A percentile compares a stretch with the other conserved stretches of the same genome.
Evolutionary conservation across 2,888 invertebrate genomes (phyloP).

Genomic region (Oscheius onirici): DNA sequence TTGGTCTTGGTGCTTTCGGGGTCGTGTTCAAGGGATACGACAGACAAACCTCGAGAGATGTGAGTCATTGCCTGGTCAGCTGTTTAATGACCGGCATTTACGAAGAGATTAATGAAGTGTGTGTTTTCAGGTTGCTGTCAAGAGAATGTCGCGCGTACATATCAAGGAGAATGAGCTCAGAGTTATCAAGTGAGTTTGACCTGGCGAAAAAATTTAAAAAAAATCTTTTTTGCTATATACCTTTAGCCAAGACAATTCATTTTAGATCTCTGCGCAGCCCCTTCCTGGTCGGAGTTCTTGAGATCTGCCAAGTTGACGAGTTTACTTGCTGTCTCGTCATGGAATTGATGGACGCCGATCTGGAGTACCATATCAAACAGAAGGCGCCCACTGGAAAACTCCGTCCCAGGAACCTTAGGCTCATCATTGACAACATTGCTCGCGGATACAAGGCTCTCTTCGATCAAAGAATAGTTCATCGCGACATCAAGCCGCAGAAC

Average conservation of each 20-base stretch:
- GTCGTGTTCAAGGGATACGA: conserved; percentile 61
- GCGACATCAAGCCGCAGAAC: conserved; percentile 71
- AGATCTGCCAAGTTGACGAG: conserved; percentile 61
- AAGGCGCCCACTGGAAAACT: conserved; percentile 55
- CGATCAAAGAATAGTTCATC: conserved; percentile 66
- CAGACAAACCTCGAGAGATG: conserved; percentile 19
- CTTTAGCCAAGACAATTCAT: not conserved
- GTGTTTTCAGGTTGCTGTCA: conserved; percentile 64
- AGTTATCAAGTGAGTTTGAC: conserved; percentile 55
- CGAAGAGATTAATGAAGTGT: not conserved
- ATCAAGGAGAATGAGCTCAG: conserved; percentile 66
- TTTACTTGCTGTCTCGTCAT: conserved; percentile 63
- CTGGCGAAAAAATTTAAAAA: no score
- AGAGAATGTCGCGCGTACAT: conserved; percentile 58
- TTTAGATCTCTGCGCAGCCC: conserved; percentile 51
- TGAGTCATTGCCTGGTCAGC: conserved; percentile 9
- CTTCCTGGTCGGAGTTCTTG: conserved; percentile 64
- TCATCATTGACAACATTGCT: conserved; percentile 65
- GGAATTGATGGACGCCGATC: conserved; percentile 67
- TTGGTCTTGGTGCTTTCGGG: conserved; percentile 68
- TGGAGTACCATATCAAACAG: conserved; percentile 61
- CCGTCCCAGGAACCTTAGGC: conserved; percentile 58
- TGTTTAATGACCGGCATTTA: not conserved
- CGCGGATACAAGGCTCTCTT: conserved; percentile 67
- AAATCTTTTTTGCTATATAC: conserved; percentile 3